Percentiles rank a stretch among this genome's conserved stretches.
These are phyloP conservation scores for Ophion slaviceki DNA, from an alignment of 2,888 invertebrate genomes.

Conservation along the genomic window DNA sequence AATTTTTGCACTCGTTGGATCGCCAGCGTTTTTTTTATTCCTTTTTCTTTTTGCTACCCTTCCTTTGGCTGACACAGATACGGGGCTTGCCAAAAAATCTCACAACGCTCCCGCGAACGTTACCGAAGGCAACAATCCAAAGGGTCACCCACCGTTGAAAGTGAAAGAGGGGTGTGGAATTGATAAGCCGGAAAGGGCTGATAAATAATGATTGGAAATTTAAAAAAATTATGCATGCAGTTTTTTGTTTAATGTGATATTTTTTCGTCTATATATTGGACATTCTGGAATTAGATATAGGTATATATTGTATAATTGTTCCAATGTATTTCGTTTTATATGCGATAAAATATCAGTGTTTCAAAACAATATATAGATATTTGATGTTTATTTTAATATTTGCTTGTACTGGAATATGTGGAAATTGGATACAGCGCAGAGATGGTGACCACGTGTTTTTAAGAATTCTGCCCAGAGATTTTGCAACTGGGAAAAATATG, in stretches of 20 bases:
- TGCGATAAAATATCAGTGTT: too few relatives aligned
- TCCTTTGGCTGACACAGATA: constrained; percentile 66
- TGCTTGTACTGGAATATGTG: too few relatives aligned
- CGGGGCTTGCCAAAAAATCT: constrained; percentile 59
- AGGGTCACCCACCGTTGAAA: constrained; percentile 28
- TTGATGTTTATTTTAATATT: too few relatives aligned
- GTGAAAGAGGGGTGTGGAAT: not conserved
- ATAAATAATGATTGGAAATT: not conserved
- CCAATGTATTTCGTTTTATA: too few relatives aligned
- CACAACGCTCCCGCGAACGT: constrained; percentile 30
- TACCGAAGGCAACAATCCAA: constrained; percentile 33
- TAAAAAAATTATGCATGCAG: not conserved
- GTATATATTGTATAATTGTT: not conserved
- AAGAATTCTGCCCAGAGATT: too few relatives aligned
- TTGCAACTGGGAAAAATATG: too few relatives aligned
- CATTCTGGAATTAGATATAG: not conserved
- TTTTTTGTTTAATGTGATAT: constrained; percentile 1
- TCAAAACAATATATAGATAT: too few relatives aligned
- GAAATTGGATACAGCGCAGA: too few relatives aligned
- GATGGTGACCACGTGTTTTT: too few relatives aligned
- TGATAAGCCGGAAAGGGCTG: not conserved
- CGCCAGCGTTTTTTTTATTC: constrained; percentile 38
- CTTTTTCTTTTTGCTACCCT: constrained; percentile 25
- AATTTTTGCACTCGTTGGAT: constrained; percentile 11
- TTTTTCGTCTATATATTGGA: not conserved